Evolutionary conservation across 2,888 invertebrate species (phyloP).

Genomic region (Drosophila ezoana): DNA sequence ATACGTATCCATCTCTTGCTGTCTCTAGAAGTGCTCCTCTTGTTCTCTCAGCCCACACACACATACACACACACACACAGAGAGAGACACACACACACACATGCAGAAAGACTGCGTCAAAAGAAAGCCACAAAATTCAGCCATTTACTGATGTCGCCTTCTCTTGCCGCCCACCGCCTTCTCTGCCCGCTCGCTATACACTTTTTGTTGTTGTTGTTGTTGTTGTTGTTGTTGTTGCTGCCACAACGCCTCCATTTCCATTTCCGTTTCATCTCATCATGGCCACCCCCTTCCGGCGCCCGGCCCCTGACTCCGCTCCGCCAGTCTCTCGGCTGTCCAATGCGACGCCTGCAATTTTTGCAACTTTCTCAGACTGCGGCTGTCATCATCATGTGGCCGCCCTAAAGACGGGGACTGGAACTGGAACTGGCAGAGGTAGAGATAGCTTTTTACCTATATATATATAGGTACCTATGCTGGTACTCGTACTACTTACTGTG

Average conservation of each 20-base stretch:
- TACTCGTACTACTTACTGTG: slow-evolving; percentile 4
- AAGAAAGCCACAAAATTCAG: slow-evolving; percentile 69
- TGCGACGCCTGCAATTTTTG: slow-evolving; percentile 56
- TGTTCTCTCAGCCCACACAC: slow-evolving; percentile 35
- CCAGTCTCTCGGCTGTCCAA: slow-evolving; percentile 23
- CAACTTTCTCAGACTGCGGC: slow-evolving; percentile 70
- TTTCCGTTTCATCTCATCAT: slow-evolving; percentile 38
- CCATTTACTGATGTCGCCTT: slow-evolving; percentile 65
- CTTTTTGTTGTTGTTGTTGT: background rate
- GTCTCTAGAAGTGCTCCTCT: slow-evolving; percentile 16
- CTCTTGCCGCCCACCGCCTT: slow-evolving; percentile 19
- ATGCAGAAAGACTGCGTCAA: slow-evolving; percentile 49
- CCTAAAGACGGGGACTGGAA: slow-evolving; percentile 37
- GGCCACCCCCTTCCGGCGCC: slow-evolving; percentile 12
- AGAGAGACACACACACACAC: slow-evolving; percentile 4
- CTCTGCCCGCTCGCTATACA: background rate
- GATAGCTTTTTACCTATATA: background rate
- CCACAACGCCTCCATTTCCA: slow-evolving; percentile 37
- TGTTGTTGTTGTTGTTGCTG: background rate
- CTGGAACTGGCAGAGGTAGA: slow-evolving; percentile 4
- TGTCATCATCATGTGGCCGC: slow-evolving; percentile 57
- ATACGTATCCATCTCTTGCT: slow-evolving; percentile 6
- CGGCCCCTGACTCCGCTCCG: slow-evolving; percentile 2
- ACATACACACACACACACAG: slow-evolving; percentile 9
- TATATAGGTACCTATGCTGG: background rate